phyloP scores from a whole-genome alignment of 2,888 invertebrate species.

The Hypomecis atomaria region DNA sequence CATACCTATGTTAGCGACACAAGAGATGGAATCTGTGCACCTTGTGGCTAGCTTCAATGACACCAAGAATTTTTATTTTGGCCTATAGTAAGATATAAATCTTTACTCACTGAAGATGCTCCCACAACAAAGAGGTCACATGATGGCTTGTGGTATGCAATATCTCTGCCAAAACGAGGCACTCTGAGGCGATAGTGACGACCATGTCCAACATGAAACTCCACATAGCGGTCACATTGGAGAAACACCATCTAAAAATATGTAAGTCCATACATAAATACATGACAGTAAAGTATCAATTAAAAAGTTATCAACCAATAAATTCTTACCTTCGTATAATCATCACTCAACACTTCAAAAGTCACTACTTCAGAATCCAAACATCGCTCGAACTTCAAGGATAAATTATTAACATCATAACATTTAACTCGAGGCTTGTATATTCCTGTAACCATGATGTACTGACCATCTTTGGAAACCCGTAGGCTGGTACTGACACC shows the following conservation, averaged over 20 bases:
- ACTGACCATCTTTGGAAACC: conserved; percentile 96
- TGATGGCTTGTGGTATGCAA: conserved; percentile 94
- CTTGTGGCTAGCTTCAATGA: too few species aligned
- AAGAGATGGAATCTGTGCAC: too few species aligned
- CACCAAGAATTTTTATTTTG: too few species aligned
- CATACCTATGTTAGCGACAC: too few species aligned
- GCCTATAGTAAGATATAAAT: background rate
- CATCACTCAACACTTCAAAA: conserved; percentile 96
- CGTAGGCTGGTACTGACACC: conserved; percentile 93
- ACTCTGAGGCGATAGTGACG: conserved; percentile 95
- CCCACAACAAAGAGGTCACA: conserved; percentile 98
- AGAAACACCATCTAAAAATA: conserved; percentile 92
- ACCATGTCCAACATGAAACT: conserved; percentile 98
- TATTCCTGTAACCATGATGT: conserved; percentile 95
- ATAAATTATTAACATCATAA: conserved; percentile 97
- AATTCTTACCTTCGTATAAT: conserved; percentile 94
- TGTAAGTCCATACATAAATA: background rate
- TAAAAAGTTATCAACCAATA: background rate
- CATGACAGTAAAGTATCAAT: background rate
- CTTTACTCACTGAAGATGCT: conserved; percentile 87
- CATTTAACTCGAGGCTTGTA: conserved; percentile 99
- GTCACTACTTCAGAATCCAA: conserved; percentile 98
- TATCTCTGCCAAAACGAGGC: conserved; percentile 97
- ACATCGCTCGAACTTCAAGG: conserved; percentile 98
- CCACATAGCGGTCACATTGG: conserved; percentile 93